A percentile compares a stretch with the other conserved stretches of the same genome.
Evolutionary conservation across 1,140 invertebrate genomes (phyloP).

Genomic region (Ceratina japonica): DNA sequence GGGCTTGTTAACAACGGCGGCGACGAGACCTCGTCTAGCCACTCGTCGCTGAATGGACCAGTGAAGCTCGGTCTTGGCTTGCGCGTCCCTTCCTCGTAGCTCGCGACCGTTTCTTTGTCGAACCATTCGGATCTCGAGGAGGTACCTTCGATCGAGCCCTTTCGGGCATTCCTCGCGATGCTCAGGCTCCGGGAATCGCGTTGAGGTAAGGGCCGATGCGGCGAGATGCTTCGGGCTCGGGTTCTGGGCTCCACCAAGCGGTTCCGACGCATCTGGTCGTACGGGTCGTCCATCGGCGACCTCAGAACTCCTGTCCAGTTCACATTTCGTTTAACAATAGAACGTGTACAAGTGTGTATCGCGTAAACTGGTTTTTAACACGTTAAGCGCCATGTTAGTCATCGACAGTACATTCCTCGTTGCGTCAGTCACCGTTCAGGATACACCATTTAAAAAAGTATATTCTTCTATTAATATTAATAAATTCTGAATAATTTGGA

Average conservation of each 20-base stretch:
- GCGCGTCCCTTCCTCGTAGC: slow-evolving; percentile 56
- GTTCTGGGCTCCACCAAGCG: slow-evolving; percentile 83
- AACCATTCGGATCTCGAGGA: slow-evolving; percentile 71
- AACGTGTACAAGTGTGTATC: not conserved
- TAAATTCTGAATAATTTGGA: too few species aligned
- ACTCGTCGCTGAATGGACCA: slow-evolving; percentile 50
- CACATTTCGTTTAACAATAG: not conserved
- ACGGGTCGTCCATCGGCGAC: slow-evolving; percentile 82
- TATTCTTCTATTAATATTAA: too few species aligned
- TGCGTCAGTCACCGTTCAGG: too few species aligned
- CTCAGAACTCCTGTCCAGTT: slow-evolving; percentile 70
- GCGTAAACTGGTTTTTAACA: not conserved
- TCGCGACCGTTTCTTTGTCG: slow-evolving; percentile 59
- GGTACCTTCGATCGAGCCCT: slow-evolving; percentile 47
- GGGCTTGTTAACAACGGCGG: not conserved
- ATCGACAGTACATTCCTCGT: too few species aligned
- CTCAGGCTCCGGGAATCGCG: slow-evolving; percentile 80
- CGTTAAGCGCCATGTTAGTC: too few species aligned
- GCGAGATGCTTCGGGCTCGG: slow-evolving; percentile 83
- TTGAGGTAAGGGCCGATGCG: slow-evolving; percentile 75
- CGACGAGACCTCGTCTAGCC: slow-evolving; percentile 34
- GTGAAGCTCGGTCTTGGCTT: slow-evolving; percentile 47
- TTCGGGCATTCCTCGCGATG: slow-evolving; percentile 74
- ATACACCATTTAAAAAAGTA: too few species aligned
- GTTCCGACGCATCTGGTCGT: slow-evolving; percentile 88